Percentiles rank a stretch among this genome's conserved stretches.
Conservation (phyloP, 2,797 vertebrate genomes). For the Crenuchus spilurus region DNA sequence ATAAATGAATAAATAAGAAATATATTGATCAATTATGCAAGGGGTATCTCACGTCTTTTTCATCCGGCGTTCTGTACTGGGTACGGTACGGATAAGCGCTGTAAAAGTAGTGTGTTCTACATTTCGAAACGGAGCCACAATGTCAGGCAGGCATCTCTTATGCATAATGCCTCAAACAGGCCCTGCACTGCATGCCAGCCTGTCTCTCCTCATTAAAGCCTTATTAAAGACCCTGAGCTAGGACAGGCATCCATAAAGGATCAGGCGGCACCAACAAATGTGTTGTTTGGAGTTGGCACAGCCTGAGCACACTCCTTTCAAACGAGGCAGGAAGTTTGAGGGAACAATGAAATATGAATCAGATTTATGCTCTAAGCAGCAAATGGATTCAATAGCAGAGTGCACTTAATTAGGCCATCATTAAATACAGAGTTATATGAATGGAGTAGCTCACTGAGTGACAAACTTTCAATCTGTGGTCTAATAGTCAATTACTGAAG, state of each 20-base stretch:
- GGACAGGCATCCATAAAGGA: constrained; percentile 4
- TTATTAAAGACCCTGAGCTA: not conserved
- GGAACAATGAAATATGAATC: not conserved
- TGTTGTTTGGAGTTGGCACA: not conserved
- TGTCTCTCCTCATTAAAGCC: constrained; percentile 8
- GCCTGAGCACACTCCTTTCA: not conserved
- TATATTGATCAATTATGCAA: not conserved
- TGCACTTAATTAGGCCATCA: constrained; percentile 40
- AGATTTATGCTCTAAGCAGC: not conserved
- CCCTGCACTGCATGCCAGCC: not conserved
- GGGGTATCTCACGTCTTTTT: not conserved
- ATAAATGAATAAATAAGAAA: too few species aligned
- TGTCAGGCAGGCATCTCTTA: not conserved
- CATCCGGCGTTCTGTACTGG: not conserved
- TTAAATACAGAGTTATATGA: constrained; percentile 57
- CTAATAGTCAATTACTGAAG: not conserved
- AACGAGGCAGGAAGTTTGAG: constrained; percentile 16
- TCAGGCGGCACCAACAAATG: not conserved
- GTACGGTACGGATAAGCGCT: constrained; percentile 8
- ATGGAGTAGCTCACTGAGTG: constrained; percentile 30
- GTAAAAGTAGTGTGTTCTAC: not conserved
- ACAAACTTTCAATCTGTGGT: not conserved
- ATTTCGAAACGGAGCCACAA: not conserved
- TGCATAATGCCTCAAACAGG: not conserved
- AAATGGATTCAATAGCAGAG: constrained; percentile 1